Base-by-base conservation (phyloP, 2,888 invertebrate genomes). In the Andrena haemorrhoa region DNA sequence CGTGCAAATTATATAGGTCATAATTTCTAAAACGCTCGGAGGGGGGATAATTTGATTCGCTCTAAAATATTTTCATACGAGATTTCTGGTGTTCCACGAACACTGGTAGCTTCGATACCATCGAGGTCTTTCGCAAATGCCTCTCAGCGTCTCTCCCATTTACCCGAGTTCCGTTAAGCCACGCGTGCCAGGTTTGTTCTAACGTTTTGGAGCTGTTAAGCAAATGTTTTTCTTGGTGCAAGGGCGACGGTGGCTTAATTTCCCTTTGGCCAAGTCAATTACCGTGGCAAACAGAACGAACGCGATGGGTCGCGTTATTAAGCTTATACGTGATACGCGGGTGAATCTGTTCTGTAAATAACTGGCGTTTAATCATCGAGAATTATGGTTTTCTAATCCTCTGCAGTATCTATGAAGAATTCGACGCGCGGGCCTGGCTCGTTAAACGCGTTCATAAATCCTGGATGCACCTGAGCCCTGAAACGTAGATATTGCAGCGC, bases 331-430 rank as follows among this genome's bases (percentile, higher is more conserved):
- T 23, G 58, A 61, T 47, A 26, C 69, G 65, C 58, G 1, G 31
- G 41, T 2, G 47, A 73, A 82, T 72, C 71, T 58, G 8, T 60
- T n/a, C 64, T 10, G 33, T 75, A 79, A 84, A 85, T 84, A 77
- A 77, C 35, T 56, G 75, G 56, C 51, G 69, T 75, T 85, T 84
- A 84, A 84, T 82, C 82, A 75, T 68, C 70, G 69, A 69, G 79
- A 86, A 84, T 86, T 86, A 86, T 79, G 86, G 76, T 85, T 86
- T 86, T 84, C 83, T 83, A 79, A 86, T 86, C 78, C 86, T 58
- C 65, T n/a, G 65, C 53, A 64, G 71, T 79, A 85, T 80, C 77
- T 56, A 53, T 35, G 77, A 73, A 71, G 70, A 74, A 83, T 84
- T 69, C 26, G 41, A 56, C 64, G 63, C 64, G 56, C 35, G 23